These are phyloP conservation scores for Dermolepida albohirtum DNA, from an alignment of 2,888 invertebrate species.

Conservation along the genomic window DNA sequence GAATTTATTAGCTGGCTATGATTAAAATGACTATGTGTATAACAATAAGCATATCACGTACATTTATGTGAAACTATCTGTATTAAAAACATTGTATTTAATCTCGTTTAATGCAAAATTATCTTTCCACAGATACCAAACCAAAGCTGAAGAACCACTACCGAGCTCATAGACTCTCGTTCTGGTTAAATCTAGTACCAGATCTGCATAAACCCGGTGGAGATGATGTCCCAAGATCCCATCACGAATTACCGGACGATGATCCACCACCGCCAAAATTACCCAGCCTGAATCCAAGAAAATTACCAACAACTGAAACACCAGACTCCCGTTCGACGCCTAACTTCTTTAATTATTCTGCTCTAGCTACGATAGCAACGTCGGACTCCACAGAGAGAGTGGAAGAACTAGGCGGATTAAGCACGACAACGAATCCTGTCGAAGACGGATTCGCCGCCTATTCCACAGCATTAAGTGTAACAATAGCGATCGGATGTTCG, in stretches of 20 bases:
- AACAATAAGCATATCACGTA: no score
- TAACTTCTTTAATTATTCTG: constrained; percentile 62
- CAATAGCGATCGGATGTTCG: constrained; percentile 94
- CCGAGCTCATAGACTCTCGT: constrained; percentile 90
- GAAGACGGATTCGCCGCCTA: constrained; percentile 92
- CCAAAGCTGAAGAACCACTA: constrained; percentile 94
- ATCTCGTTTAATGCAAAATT: not conserved
- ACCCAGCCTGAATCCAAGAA: constrained; percentile 71
- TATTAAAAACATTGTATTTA: no score
- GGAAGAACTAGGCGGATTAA: constrained; percentile 65
- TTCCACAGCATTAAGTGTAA: constrained; percentile 90
- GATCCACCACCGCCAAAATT: constrained; percentile 68
- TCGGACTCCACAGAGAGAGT: constrained; percentile 65
- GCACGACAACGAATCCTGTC: constrained; percentile 70
- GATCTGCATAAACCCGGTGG: constrained; percentile 90
- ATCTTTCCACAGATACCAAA: constrained; percentile 78
- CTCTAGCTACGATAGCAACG: constrained; percentile 58
- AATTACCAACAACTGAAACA: constrained; percentile 67
- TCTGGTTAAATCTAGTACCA: constrained; percentile 95
- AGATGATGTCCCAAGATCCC: constrained; percentile 85
- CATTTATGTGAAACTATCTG: no score
- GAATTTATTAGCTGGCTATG: no score
- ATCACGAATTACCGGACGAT: constrained; percentile 85
- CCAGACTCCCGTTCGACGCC: constrained; percentile 43
- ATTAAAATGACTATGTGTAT: no score